These are phyloP conservation scores for Monodelphis domestica DNA, from an alignment of 2,797 vertebrate genomes.

Conservation along the genomic window DNA sequence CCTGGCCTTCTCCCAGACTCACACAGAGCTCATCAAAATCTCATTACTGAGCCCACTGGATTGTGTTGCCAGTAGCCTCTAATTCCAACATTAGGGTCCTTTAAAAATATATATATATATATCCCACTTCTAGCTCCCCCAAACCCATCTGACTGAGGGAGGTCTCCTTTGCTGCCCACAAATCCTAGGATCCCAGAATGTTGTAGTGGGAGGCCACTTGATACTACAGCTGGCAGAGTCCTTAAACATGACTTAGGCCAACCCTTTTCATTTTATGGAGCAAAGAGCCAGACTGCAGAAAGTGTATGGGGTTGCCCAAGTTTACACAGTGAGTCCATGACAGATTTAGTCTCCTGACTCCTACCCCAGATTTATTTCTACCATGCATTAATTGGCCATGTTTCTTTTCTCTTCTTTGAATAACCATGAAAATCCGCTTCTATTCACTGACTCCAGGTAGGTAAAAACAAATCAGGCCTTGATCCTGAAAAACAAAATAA, in stretches of 20 bases:
- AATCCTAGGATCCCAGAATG: background rate
- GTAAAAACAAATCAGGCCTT: background rate
- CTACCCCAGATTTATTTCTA: background rate
- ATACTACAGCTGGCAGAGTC: background rate
- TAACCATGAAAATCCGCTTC: background rate
- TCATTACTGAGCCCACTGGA: background rate
- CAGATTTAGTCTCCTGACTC: background rate
- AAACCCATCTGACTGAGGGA: background rate
- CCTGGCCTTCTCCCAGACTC: background rate
- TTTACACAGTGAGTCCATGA: background rate
- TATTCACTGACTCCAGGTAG: background rate
- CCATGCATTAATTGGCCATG: background rate
- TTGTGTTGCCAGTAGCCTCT: background rate
- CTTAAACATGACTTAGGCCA: background rate
- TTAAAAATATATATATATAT: background rate
- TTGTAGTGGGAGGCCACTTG: too few species aligned
- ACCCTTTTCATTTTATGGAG: background rate
- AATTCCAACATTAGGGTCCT: background rate
- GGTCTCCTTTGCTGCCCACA: background rate
- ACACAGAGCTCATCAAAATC: constrained; percentile 2
- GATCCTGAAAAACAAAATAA: background rate
- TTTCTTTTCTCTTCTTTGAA: background rate
- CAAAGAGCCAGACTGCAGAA: background rate
- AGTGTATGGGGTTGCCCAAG: background rate
- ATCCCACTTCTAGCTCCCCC: background rate